Evolutionary conservation across 2,888 invertebrate genomes (phyloP).

Genomic region (Limnephilus auricula): DNA sequence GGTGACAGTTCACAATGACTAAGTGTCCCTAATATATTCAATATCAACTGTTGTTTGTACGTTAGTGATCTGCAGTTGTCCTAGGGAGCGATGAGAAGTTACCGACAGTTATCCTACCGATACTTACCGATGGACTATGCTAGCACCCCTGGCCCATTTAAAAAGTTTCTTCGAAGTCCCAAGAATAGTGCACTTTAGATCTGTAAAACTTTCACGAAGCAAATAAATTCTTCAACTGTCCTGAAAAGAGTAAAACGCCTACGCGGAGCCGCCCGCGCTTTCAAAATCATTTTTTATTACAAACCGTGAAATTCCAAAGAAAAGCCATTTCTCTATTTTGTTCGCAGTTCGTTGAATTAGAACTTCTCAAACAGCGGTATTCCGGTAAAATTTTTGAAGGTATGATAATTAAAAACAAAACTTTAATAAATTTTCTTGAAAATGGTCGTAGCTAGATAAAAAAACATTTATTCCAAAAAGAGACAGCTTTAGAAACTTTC

Average conservation of each 20-base stretch:
- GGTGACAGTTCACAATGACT: no score
- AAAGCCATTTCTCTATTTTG: not conserved
- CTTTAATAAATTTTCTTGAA: not conserved
- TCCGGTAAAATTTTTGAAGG: not conserved
- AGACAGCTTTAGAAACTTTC: not conserved
- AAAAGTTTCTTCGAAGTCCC: not conserved
- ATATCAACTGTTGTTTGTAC: no score
- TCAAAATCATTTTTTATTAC: not conserved
- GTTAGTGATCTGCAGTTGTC: no score
- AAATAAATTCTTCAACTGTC: not conserved
- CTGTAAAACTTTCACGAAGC: not conserved
- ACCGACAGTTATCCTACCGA: no score
- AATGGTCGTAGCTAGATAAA: not conserved
- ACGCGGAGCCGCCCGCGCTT: not conserved
- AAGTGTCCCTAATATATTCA: no score
- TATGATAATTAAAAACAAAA: not conserved
- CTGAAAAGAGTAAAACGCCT: not conserved
- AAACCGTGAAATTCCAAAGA: not conserved
- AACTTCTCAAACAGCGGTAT: not conserved
- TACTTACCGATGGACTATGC: no score
- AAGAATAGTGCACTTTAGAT: not conserved
- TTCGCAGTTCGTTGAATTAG: not conserved
- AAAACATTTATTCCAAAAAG: not conserved
- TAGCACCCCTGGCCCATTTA: not conserved
- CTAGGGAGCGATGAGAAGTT: no score